Conservation (phyloP, 2,888 invertebrate genomes). For the Pyrrhia umbra region DNA sequence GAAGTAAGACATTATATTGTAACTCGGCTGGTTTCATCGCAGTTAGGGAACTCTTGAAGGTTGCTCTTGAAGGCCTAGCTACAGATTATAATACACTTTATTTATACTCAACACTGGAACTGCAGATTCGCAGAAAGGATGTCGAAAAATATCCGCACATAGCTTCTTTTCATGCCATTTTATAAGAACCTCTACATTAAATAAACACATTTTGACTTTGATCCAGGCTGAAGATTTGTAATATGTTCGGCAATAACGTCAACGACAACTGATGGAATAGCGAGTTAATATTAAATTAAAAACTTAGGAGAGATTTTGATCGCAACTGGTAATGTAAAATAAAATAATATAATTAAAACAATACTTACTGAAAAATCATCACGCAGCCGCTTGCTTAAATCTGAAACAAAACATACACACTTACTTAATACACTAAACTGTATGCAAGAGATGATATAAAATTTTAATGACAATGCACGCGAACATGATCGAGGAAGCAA, state of each 20-base stretch:
- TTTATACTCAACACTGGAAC: background rate
- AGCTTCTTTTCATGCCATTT: too few species aligned
- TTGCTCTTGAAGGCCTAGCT: background rate
- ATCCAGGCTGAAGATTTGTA: background rate
- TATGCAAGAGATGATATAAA: slow-evolving; percentile 54
- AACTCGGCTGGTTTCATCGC: slow-evolving; percentile 5
- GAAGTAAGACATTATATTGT: slow-evolving; percentile 43
- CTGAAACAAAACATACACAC: slow-evolving; percentile 48
- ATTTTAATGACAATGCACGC: slow-evolving; percentile 65
- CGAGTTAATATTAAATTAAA: too few species aligned
- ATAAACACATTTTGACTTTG: too few species aligned
- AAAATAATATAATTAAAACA: background rate
- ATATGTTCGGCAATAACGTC: background rate
- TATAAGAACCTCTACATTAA: too few species aligned
- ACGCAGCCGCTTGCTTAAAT: slow-evolving; percentile 32
- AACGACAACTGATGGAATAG: background rate
- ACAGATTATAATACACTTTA: background rate
- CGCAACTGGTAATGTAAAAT: too few species aligned
- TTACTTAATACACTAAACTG: slow-evolving; percentile 11
- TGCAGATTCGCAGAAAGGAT: background rate
- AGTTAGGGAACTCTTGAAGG: slow-evolving; percentile 11
- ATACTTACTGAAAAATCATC: slow-evolving; percentile 53
- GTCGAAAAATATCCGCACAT: too few species aligned
- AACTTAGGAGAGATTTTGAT: too few species aligned
- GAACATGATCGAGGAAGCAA: slow-evolving; percentile 74